phyloP scores from a whole-genome alignment of 2,888 invertebrate genomes.

The Himalopsyche anomala region DNA sequence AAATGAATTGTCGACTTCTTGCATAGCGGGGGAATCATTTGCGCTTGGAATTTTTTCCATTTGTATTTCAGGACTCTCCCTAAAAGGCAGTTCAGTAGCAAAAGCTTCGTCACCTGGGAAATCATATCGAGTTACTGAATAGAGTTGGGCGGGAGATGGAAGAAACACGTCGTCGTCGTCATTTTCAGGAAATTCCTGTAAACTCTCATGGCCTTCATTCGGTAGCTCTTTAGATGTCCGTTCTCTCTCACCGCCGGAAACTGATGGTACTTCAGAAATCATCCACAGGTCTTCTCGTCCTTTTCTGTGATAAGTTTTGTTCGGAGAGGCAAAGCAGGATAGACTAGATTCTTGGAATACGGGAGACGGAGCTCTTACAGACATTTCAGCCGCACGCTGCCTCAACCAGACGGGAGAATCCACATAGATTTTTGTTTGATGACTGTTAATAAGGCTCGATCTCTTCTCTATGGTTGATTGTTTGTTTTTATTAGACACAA shows the following conservation, averaged over 20 bases:
- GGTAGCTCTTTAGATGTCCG: constrained; percentile 49
- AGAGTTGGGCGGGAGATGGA: constrained; percentile 61
- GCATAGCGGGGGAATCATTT: neutral
- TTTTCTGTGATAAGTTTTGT: constrained; percentile 63
- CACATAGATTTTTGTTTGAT: constrained; percentile 77
- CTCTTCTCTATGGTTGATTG: constrained; percentile 77
- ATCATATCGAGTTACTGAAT: constrained; percentile 58
- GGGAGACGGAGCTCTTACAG: constrained; percentile 66
- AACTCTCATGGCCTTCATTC: constrained; percentile 42
- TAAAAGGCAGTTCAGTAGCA: constrained; percentile 58
- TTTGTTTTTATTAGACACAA: constrained; percentile 72
- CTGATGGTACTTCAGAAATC: constrained; percentile 74
- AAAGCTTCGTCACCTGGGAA: constrained; percentile 52
- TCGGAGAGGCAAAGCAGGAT: neutral
- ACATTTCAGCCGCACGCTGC: constrained; percentile 70
- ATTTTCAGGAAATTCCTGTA: constrained; percentile 67
- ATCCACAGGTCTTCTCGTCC: constrained; percentile 72
- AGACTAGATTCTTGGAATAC: constrained; percentile 41
- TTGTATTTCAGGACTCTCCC: constrained; percentile 28
- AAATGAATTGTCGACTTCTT: constrained; percentile 39
- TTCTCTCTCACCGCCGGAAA: constrained; percentile 68
- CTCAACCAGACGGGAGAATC: constrained; percentile 80
- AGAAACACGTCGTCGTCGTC: constrained; percentile 69
- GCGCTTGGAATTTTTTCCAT: neutral
- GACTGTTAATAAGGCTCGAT: constrained; percentile 72